Conservation (phyloP, 1,140 invertebrate species). For the Panagrolaimus sp. region DNA sequence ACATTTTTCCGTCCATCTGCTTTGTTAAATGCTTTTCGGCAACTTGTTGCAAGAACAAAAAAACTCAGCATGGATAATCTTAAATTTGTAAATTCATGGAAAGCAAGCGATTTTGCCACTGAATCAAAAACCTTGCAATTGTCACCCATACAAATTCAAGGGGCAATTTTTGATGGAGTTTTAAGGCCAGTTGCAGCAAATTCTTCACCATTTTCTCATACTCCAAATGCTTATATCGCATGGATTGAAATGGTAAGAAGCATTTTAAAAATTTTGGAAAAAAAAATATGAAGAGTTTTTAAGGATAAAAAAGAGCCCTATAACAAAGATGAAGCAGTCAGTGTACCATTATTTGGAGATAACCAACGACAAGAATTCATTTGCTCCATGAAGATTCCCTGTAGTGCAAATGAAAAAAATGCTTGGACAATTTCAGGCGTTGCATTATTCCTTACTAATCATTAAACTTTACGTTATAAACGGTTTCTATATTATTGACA, state of each 20-base stretch:
- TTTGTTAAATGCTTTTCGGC: conserved; percentile 75
- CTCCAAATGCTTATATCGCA: conserved; percentile 65
- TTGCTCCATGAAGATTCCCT: background rate
- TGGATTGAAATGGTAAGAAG: conserved; percentile 65
- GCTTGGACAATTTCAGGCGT: conserved; percentile 17
- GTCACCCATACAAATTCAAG: conserved; percentile 67
- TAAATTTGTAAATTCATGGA: conserved; percentile 61
- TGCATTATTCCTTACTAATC: conserved; percentile 8
- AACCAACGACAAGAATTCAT: background rate
- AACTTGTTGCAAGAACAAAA: conserved; percentile 69
- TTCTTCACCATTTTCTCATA: conserved; percentile 64
- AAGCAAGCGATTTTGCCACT: conserved; percentile 53
- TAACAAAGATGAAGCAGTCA: conserved; percentile 7
- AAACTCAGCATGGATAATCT: conserved; percentile 65
- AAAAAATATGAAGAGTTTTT: background rate
- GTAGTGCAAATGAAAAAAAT: background rate
- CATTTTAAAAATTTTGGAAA: too few species aligned
- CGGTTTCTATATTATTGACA: background rate
- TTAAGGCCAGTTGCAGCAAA: conserved; percentile 64
- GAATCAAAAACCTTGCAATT: conserved; percentile 60
- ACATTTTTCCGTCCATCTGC: conserved; percentile 73
- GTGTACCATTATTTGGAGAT: background rate
- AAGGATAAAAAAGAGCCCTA: background rate
- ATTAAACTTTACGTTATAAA: background rate
- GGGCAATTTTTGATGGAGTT: conserved; percentile 67